Evolutionary conservation across 2,797 vertebrate genomes (phyloP).

Genomic region (Manis pentadactyla): DNA sequence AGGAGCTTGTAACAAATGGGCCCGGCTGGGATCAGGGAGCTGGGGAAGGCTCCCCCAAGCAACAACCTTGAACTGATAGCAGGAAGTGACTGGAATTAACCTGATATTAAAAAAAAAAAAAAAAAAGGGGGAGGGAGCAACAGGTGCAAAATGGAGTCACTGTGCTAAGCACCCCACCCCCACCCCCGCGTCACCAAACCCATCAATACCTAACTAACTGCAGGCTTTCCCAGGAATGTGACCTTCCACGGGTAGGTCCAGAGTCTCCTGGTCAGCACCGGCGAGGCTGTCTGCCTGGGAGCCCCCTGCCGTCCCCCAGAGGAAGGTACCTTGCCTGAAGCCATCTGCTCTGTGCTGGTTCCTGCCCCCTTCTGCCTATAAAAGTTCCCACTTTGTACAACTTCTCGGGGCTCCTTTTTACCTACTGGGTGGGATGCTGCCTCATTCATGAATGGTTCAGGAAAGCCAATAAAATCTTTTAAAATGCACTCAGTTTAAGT

Average conservation of each 20-base stretch:
- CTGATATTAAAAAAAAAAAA: neutral
- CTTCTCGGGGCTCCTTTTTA: neutral
- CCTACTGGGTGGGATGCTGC: neutral
- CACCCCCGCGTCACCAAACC: neutral
- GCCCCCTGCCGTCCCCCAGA: neutral
- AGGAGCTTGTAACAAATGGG: neutral
- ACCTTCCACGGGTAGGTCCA: no score
- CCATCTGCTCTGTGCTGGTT: neutral
- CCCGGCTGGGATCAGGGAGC: no score
- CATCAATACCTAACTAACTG: neutral
- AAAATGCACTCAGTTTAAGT: neutral
- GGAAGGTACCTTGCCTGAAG: neutral
- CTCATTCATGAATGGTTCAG: accelerated
- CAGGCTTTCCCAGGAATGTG: neutral
- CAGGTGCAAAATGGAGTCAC: neutral
- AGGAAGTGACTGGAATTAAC: neutral
- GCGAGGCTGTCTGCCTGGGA: neutral
- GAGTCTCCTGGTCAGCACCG: neutral
- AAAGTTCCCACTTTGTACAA: accelerated
- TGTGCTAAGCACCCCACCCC: no score
- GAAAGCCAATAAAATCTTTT: neutral
- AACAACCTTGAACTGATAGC: no score
- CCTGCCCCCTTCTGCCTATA: neutral
- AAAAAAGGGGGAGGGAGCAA: neutral
- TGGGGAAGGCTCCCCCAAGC: neutral